Evolutionary conservation across 2,888 invertebrate genomes (phyloP).

Genomic region (Drosophila putrida): DNA sequence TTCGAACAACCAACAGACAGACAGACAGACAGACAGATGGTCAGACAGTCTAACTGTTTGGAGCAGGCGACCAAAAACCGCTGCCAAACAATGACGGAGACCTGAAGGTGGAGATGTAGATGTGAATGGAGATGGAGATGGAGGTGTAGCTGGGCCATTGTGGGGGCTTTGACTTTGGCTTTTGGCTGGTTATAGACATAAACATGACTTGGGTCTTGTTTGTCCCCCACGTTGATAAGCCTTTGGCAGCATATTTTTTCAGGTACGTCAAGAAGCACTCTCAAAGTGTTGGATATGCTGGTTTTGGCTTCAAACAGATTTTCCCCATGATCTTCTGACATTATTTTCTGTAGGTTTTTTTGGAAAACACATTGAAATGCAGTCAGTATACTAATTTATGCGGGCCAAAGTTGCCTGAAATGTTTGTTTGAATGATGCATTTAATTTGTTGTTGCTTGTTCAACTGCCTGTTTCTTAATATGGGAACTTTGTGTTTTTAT

Average conservation of each 20-base stretch:
- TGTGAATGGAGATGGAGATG: constrained; percentile 9
- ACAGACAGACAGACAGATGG: constrained; percentile 1
- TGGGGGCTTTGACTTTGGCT: constrained; percentile 52
- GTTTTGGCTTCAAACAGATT: constrained; percentile 40
- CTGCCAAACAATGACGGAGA: constrained; percentile 31
- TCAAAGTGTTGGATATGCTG: constrained; percentile 73
- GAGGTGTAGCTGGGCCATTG: constrained; percentile 38
- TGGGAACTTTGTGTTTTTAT: constrained; percentile 25
- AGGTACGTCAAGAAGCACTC: constrained; percentile 65
- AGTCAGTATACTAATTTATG: constrained; percentile 71
- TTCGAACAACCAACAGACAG: constrained; percentile 13
- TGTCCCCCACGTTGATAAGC: constrained; percentile 76
- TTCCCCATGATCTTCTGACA: constrained; percentile 34
- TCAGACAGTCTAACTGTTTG: constrained; percentile 1
- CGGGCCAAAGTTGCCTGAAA: constrained; percentile 64
- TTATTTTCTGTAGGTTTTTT: constrained; percentile 31
- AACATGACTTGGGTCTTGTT: constrained; percentile 45
- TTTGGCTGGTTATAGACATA: constrained; percentile 32
- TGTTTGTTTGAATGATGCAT: constrained; percentile 71
- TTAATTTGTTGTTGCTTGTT: constrained; percentile 59
- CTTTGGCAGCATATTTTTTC: constrained; percentile 52
- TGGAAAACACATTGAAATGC: constrained; percentile 52
- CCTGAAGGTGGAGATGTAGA: constrained; percentile 17
- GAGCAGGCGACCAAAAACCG: constrained; percentile 30
- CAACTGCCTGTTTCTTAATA: constrained; percentile 39